These are phyloP conservation scores for Microtus montanus DNA, from an alignment of 2,113 vertebrate species.

Conservation along the genomic window DNA sequence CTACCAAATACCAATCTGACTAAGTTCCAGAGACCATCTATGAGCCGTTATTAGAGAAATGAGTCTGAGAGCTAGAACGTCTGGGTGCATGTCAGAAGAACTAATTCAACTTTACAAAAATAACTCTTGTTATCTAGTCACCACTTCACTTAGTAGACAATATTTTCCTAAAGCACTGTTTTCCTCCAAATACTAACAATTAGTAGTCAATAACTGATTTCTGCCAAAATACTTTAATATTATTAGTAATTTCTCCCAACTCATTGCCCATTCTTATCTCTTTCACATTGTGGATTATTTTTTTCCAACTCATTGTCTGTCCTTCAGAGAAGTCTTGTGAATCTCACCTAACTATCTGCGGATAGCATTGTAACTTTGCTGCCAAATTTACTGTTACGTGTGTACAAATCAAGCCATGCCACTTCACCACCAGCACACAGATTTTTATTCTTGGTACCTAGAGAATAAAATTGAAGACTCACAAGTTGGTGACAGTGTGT, in stretches of 20 bases:
- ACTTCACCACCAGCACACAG: not conserved
- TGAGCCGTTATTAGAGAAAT: not conserved
- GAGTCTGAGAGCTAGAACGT: not conserved
- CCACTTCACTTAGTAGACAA: not conserved
- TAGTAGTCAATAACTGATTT: not conserved
- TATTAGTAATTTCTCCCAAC: not conserved
- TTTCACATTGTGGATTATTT: not conserved
- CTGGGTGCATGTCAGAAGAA: not conserved
- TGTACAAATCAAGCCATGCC: not conserved
- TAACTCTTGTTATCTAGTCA: not conserved
- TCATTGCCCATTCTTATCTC: not conserved
- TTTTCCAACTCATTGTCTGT: not conserved
- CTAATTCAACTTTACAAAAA: conserved; percentile 18
- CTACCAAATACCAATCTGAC: not conserved
- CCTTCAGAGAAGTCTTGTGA: not conserved
- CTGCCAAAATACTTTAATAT: not conserved
- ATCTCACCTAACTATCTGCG: not conserved
- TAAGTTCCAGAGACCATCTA: not conserved
- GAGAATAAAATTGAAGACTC: not conserved
- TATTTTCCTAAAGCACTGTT: not conserved
- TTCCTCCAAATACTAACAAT: not conserved
- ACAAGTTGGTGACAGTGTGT: not conserved
- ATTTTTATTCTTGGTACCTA: not conserved
- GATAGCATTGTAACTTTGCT: not conserved
- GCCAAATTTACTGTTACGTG: not conserved